Conservation (phyloP, 2,888 invertebrate species). For the Epistrophe eligans region DNA sequence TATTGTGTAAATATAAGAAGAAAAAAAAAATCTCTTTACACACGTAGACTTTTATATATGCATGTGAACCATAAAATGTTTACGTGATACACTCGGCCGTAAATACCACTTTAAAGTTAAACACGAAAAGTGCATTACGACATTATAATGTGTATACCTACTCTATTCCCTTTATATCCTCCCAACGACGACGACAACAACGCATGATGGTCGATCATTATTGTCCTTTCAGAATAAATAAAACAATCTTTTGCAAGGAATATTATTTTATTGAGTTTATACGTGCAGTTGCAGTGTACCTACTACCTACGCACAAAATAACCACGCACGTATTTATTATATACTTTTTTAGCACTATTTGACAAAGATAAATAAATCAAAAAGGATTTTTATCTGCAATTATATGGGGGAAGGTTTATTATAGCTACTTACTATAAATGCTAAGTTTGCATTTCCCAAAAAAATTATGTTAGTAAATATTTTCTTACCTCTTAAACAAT, state of each 20-base stretch:
- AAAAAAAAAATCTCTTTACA: constrained; percentile 28
- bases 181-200: neutral
- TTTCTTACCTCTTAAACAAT: too few relatives aligned
- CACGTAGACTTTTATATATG: constrained; percentile 53
- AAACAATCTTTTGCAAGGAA: constrained; percentile 43
- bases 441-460: too few relatives aligned
- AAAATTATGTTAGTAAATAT: too few relatives aligned
- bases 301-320: constrained; percentile 17
- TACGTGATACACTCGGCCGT: constrained; percentile 73
- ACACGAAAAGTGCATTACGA: constrained; percentile 74
- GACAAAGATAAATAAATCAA: constrained; percentile 23
- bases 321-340: constrained; percentile 40
- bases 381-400: neutral
- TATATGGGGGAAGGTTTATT: neutral
- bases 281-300: constrained; percentile 59
- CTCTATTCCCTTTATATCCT: constrained; percentile 30
- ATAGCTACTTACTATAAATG: too few relatives aligned
- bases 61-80: constrained; percentile 73
- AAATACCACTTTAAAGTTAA: constrained; percentile 73
- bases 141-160: neutral
- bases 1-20: constrained; percentile 31
- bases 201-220: constrained; percentile 56
- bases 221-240: constrained; percentile 48
- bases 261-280: constrained; percentile 63
- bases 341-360: constrained; percentile 27